Evolutionary conservation across 1,140 invertebrate species (phyloP).

Genomic region (Hyles vespertilio): DNA sequence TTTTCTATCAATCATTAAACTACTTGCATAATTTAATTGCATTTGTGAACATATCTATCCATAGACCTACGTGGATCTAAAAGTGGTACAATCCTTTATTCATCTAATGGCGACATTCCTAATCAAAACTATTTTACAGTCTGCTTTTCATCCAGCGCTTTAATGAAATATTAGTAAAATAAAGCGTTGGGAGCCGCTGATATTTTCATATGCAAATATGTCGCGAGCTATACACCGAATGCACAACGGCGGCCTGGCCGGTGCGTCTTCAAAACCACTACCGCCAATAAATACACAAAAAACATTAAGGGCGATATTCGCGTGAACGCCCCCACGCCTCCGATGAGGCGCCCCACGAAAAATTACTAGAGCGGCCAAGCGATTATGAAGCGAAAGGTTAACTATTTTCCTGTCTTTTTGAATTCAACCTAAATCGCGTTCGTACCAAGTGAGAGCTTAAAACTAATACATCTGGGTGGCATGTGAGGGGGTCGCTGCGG

Average conservation of each 20-base stretch:
- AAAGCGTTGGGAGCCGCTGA: background rate
- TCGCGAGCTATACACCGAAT: background rate
- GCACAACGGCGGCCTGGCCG: background rate
- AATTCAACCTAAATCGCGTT: slow-evolving; percentile 47
- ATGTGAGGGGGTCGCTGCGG: slow-evolving; percentile 23
- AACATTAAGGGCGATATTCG: slow-evolving; percentile 14
- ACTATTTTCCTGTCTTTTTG: slow-evolving; percentile 35
- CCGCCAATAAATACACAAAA: background rate
- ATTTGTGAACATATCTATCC: no score
- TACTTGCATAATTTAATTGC: no score
- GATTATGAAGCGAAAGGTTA: slow-evolving; percentile 45
- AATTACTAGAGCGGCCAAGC: slow-evolving; percentile 28
- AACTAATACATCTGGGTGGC: slow-evolving; percentile 68
- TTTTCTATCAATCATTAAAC: no score
- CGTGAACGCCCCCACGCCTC: slow-evolving; percentile 7
- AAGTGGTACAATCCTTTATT: background rate
- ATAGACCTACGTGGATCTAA: no score
- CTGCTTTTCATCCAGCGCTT: no score
- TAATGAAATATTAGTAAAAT: slow-evolving; percentile 5
- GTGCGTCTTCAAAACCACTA: no score
- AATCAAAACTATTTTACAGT: no score
- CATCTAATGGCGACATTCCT: no score
- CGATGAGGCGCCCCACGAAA: slow-evolving; percentile 25
- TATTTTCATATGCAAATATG: background rate
- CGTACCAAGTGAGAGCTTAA: slow-evolving; percentile 63